Evolutionary conservation across 2,888 invertebrate species (phyloP).

Genomic region (Heteromyza rotundicornis): DNA sequence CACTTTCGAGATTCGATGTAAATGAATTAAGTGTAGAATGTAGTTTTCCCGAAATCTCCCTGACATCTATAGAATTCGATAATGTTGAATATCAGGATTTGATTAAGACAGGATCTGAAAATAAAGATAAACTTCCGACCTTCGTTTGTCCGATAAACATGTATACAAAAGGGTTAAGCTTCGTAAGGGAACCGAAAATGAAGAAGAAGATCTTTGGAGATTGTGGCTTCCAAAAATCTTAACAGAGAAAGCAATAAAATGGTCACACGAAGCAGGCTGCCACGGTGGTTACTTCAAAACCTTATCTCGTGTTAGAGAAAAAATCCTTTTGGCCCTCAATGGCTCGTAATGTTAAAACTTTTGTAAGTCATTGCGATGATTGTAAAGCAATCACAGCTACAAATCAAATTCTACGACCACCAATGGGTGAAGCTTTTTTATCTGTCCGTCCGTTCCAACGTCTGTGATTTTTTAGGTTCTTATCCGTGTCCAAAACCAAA

Average conservation of each 20-base stretch:
- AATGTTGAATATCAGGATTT: too few species aligned
- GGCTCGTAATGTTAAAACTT: conserved; percentile 8
- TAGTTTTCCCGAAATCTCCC: too few species aligned
- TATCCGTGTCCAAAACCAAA: conserved; percentile 15
- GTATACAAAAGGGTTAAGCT: too few species aligned
- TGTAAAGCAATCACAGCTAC: conserved; percentile 14
- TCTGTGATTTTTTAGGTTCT: conserved; percentile 24
- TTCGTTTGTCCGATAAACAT: too few species aligned
- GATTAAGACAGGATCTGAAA: too few species aligned
- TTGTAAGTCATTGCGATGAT: neutral
- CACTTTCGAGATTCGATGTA: too few species aligned
- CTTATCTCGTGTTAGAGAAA: neutral
- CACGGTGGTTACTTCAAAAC: conserved; percentile 12
- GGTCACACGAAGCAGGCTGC: neutral
- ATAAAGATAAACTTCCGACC: too few species aligned
- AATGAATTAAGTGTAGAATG: too few species aligned
- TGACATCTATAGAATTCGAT: too few species aligned
- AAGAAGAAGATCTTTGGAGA: too few species aligned
- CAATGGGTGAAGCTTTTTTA: neutral
- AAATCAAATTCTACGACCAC: conserved; percentile 7
- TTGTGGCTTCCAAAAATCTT: too few species aligned
- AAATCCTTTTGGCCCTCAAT: conserved; percentile 27
- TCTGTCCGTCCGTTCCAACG: conserved; percentile 6
- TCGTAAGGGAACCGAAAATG: too few species aligned
- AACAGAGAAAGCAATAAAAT: neutral